These are phyloP conservation scores for Anguilla megastoma DNA, from an alignment of 2,797 vertebrate genomes.

Conservation along the genomic window DNA sequence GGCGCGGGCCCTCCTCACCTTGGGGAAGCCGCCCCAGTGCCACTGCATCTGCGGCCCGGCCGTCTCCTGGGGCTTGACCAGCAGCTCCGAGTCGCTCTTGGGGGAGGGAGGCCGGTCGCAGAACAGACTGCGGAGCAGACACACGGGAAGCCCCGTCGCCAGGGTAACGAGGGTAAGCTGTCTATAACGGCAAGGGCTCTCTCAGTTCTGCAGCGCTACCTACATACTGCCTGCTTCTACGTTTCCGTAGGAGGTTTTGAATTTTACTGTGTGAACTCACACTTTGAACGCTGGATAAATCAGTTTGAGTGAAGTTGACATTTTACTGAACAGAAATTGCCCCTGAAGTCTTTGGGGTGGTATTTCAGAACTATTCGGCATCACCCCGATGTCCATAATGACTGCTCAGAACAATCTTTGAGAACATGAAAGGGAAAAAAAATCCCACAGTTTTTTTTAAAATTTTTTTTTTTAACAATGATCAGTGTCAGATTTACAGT, in stretches of 20 bases:
- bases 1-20: constrained; percentile 63
- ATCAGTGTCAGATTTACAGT: neutral
- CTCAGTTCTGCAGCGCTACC: neutral
- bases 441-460: no score
- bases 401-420: no score
- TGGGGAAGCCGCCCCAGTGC: constrained; percentile 91
- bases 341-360: no score
- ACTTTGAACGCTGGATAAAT: no score
- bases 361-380: no score
- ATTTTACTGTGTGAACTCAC: no score
- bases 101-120: constrained; percentile 67
- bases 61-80: constrained; percentile 72
- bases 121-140: constrained; percentile 59
- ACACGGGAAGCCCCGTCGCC: constrained; percentile 20
- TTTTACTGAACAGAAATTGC: no score
- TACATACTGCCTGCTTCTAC: neutral
- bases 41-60: constrained; percentile 83
- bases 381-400: no score
- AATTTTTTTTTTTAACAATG: no score
- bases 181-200: neutral
- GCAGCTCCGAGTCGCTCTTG: constrained; percentile 91
- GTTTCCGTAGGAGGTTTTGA: neutral
- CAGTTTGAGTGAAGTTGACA: no score
- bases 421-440: no score
- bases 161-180: neutral